Evolutionary conservation across 2,797 vertebrate species (phyloP), one percentile per base, ranked within the genome.

Genomic region (Argentina silus): DNA sequence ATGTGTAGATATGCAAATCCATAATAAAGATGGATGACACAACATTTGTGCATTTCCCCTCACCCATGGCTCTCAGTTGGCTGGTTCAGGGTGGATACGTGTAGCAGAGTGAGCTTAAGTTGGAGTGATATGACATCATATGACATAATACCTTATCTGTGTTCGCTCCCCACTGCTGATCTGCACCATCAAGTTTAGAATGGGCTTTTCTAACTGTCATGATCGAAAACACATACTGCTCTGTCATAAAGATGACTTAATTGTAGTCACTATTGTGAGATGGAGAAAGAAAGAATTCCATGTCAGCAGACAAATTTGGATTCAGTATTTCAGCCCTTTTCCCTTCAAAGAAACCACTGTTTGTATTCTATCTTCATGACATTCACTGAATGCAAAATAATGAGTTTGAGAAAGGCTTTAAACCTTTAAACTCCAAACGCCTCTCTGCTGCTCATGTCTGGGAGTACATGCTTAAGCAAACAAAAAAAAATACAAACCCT

Each of bases 1-100:
- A 66, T 48, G 64, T 50, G 27, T 27, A 66, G 64, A 66, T 15
- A 51, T 65, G 45, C 63, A 12, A 65, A 65, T 65, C 6, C 11
- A 47, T 65, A 45, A 47, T 6, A 65, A 44, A 44, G 11, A 2
- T 21, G 19, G 14, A 21, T 51, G 64, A 48, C 45, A 66, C 56
- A 59, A 59, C 57, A 23, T 59, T 23, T 59, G 57, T 59, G 56
- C 19, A 11, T 59, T 59, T 59, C 57, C 64, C 27, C 11, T 23
- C 47, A 21, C 45, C 64, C 45, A 47, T 51, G 6, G 47, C 17
- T 42, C 21, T 6, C 47, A 17, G 15, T 14, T 36, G 57, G 12
- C 11, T 36, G 57, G 23, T 60, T 36, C 12, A 14, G 11, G 14
- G 10, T 60, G 57, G 6, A 36, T 27, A 60, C 27, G 57, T 11